Evolutionary conservation across 2,113 vertebrate species (phyloP).

Genomic region (Agelaius tricolor): DNA sequence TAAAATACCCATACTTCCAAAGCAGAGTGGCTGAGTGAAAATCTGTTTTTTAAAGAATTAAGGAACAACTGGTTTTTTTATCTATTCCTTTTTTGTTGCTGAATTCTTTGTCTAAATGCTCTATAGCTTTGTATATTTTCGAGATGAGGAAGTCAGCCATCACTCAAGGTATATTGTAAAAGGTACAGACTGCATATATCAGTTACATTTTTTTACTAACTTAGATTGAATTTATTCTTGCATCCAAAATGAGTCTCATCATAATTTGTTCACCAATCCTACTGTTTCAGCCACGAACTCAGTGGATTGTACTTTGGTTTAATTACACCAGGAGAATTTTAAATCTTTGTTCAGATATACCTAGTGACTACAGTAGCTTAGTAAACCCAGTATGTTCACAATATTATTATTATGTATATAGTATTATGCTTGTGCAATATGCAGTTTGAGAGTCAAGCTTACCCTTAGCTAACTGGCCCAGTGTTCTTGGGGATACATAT

Average conservation of each 20-base stretch:
- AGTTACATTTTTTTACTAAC: neutral
- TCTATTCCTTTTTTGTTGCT: neutral
- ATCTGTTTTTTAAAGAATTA: neutral
- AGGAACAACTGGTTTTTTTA: neutral
- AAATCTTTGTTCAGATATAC: neutral
- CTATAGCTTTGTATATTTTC: neutral
- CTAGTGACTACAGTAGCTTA: accelerated
- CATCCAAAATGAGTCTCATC: neutral
- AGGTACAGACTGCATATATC: neutral
- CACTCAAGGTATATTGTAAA: neutral
- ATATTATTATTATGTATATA: too few relatives aligned
- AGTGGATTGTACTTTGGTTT: neutral
- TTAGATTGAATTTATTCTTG: neutral
- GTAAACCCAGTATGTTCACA: neutral
- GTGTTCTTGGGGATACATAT: neutral
- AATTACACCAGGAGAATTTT: neutral
- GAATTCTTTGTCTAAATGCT: neutral
- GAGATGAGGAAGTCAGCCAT: neutral
- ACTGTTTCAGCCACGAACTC: neutral
- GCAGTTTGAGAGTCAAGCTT: neutral
- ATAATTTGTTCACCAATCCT: neutral
- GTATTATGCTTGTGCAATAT: neutral
- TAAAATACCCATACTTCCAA: neutral
- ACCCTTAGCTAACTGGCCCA: neutral
- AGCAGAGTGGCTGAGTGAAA: neutral